A percentile compares a stretch with the other conserved stretches of the same genome.
Evolutionary conservation across 1,140 invertebrate species (phyloP).

Genomic region (Thaumetopoea pityocampa): DNA sequence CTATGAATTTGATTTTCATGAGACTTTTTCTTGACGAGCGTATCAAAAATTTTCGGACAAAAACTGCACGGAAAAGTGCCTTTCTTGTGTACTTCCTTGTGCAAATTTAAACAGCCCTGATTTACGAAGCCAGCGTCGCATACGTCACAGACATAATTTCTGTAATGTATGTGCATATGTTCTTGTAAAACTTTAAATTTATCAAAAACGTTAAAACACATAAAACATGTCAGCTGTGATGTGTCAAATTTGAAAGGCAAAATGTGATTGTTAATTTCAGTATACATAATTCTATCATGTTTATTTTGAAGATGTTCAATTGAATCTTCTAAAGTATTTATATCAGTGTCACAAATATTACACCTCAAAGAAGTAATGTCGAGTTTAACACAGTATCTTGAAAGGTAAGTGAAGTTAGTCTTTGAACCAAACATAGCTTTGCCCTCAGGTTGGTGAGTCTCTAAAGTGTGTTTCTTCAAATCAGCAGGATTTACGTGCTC

Average conservation of each 20-base stretch:
- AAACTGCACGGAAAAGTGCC: conserved; percentile 24
- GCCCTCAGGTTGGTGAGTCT: conserved; percentile 23
- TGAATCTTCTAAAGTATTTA: conserved; percentile 22
- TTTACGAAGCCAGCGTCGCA: conserved; percentile 35
- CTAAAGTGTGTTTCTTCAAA: conserved; percentile 39
- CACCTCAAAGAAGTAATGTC: conserved; percentile 36
- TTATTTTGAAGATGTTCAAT: conserved; percentile 20
- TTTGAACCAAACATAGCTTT: conserved; percentile 20
- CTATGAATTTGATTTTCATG: conserved; percentile 25
- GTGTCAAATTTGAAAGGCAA: conserved; percentile 22
- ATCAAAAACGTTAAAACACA: conserved; percentile 18
- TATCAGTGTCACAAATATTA: conserved; percentile 23
- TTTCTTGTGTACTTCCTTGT: conserved; percentile 21
- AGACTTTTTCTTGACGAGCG: conserved; percentile 16
- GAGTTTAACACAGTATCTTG: conserved; percentile 31
- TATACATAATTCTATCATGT: conserved; percentile 23
- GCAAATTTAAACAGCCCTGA: conserved; percentile 11
- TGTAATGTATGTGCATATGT: conserved; percentile 39
- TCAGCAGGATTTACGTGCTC: conserved; percentile 35
- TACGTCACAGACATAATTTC: conserved; percentile 35
- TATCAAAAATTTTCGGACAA: conserved; percentile 32
- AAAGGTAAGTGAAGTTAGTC: conserved; percentile 30
- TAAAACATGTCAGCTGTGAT: conserved; percentile 20
- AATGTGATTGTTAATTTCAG: conserved; percentile 23
- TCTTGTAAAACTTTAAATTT: conserved; percentile 29